Percentiles rank a stretch among this genome's conserved stretches.
phyloP scores from a whole-genome alignment of 2,888 invertebrate species.

The Agapostemon virescens region DNA sequence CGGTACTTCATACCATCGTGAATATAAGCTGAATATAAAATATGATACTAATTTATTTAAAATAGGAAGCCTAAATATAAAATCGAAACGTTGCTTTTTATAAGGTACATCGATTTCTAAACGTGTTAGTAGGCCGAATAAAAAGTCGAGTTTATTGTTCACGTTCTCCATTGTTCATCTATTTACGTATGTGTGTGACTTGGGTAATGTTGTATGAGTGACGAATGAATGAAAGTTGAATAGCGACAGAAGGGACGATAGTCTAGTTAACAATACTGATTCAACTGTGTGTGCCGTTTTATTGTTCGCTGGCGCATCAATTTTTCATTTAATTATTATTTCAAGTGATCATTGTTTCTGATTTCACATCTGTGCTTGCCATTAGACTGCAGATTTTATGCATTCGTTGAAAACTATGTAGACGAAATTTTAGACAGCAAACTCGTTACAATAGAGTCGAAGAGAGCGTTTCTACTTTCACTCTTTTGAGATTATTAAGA shows the following conservation, averaged over 20 bases:
- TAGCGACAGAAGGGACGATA: background rate
- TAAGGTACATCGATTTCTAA: background rate
- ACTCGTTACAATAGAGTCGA: no score
- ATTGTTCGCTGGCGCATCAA: background rate
- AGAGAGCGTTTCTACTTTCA: no score
- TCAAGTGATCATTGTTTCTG: background rate
- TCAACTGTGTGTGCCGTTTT: background rate
- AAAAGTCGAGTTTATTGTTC: background rate
- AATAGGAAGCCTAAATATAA: background rate
- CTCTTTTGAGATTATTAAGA: no score
- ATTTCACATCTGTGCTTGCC: background rate
- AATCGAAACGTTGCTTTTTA: background rate
- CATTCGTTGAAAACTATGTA: no score
- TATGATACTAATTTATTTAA: background rate
- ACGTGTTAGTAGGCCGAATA: background rate
- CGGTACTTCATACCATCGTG: no score
- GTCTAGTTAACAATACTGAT: background rate
- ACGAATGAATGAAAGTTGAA: background rate
- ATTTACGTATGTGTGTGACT: background rate
- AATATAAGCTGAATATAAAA: no score
- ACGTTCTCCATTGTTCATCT: background rate
- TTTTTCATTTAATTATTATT: background rate
- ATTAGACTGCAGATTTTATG: no score
- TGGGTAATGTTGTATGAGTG: background rate
- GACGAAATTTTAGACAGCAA: no score